Conservation (phyloP, 2,113 vertebrate species). For the Dipodomys spectabilis region DNA sequence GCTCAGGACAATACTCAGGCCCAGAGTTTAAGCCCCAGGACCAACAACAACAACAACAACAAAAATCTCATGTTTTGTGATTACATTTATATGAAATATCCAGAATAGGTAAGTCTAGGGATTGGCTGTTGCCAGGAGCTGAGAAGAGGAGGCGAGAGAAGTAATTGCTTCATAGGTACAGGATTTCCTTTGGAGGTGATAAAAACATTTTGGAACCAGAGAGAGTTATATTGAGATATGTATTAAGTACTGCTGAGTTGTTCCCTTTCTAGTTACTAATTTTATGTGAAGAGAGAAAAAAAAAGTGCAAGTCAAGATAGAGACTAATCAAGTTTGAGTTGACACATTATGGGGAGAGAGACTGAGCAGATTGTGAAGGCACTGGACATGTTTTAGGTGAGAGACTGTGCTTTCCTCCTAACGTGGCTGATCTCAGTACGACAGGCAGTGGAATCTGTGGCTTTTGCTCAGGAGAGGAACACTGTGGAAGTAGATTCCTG, state of each 20-base stretch:
- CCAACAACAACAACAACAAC: too few species aligned
- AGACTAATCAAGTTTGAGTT: background rate
- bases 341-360: background rate
- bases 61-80: too few species aligned
- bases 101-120: background rate
- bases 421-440: background rate
- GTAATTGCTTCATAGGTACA: background rate
- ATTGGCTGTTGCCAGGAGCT: background rate
- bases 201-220: background rate
- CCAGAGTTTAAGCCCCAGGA: too few species aligned
- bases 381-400: background rate
- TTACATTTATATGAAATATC: background rate
- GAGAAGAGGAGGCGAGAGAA: too few species aligned
- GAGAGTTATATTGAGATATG: background rate
- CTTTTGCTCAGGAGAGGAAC: background rate
- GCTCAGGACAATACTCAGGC: too few species aligned
- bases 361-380: background rate
- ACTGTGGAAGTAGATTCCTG: background rate
- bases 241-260: too few species aligned
- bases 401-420: accelerated
- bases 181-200: background rate
- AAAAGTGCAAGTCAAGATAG: background rate
- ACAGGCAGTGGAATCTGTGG: background rate
- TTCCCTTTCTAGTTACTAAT: slow-evolving; percentile 20
- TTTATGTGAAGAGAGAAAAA: slow-evolving; percentile 26